These are phyloP conservation scores for Pollimyrus isidori DNA, from an alignment of 2,113 vertebrate species.

Conservation along the genomic window DNA sequence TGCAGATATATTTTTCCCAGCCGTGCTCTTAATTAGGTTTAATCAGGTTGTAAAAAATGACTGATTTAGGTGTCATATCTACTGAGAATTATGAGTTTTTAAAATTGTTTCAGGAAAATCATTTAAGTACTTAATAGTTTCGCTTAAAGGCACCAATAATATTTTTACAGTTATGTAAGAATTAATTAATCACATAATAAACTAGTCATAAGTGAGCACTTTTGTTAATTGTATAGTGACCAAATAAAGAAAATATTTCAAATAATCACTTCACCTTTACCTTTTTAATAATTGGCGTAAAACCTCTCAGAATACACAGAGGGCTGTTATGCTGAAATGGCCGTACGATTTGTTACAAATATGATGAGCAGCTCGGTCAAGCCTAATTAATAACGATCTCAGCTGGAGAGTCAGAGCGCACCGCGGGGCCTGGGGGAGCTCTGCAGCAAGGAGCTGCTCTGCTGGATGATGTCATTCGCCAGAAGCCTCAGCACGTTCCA, in stretches of 20 bases:
- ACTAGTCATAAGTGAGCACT: neutral
- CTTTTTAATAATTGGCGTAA: neutral
- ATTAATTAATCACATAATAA: constrained; percentile 7
- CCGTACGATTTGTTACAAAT: neutral
- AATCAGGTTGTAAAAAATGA: neutral
- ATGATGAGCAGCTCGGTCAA: neutral
- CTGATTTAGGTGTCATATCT: neutral
- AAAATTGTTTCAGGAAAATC: neutral
- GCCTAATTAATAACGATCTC: neutral
- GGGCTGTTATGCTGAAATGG: neutral
- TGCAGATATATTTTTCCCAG: neutral
- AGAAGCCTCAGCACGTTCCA: neutral
- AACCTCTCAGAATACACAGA: neutral
- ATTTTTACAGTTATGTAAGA: neutral
- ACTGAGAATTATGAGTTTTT: neutral
- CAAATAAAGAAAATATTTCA: neutral
- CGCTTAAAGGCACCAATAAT: neutral
- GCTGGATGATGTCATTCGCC: neutral
- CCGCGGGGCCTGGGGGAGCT: neutral
- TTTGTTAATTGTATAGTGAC: neutral
- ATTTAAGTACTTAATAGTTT: neutral
- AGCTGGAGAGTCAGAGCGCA: neutral
- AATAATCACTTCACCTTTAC: neutral
- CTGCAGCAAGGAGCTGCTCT: neutral
- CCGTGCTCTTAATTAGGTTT: neutral